These are phyloP conservation scores for Zaprionus ghesquierei DNA, from an alignment of 1,140 invertebrate genomes.

Conservation along the genomic window DNA sequence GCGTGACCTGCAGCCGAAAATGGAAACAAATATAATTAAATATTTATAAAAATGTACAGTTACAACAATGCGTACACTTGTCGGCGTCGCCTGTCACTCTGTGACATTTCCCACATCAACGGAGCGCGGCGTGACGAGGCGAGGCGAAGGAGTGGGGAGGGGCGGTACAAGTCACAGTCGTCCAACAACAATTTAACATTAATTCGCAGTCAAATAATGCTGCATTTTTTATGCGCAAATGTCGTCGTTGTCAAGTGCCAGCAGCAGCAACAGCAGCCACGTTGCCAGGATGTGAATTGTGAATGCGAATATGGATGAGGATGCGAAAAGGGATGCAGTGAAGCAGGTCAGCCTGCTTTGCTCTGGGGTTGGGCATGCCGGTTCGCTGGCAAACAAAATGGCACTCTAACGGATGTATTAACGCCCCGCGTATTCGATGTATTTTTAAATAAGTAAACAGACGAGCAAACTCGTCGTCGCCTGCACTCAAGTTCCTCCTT, in stretches of 20 bases:
- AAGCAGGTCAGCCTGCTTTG: neutral
- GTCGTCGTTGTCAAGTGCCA: conserved; percentile 79
- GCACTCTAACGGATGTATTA: conserved; percentile 79
- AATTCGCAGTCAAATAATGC: conserved; percentile 79
- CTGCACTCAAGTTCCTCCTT: conserved; percentile 61
- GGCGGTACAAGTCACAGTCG: conserved; percentile 12
- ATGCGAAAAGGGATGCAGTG: conserved; percentile 41
- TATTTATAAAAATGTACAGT: conserved; percentile 76
- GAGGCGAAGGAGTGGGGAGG: no score
- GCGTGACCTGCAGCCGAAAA: conserved; percentile 43
- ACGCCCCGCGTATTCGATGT: conserved; percentile 70
- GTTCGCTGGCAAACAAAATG: conserved; percentile 69
- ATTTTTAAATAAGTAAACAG: conserved; percentile 55
- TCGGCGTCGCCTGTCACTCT: conserved; percentile 68
- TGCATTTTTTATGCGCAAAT: conserved; percentile 80
- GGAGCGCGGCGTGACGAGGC: conserved; percentile 20
- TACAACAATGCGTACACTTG: conserved; percentile 74
- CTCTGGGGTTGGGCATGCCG: conserved; percentile 22
- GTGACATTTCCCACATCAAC: conserved; percentile 79
- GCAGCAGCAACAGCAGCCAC: conserved; percentile 3
- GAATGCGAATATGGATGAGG: neutral
- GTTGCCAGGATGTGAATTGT: conserved; percentile 44
- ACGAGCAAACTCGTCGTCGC: conserved; percentile 46
- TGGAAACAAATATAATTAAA: conserved; percentile 78
- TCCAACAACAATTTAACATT: conserved; percentile 79